Conservation (phyloP, 2,888 invertebrate species). For the Pristionchus japonicus region DNA sequence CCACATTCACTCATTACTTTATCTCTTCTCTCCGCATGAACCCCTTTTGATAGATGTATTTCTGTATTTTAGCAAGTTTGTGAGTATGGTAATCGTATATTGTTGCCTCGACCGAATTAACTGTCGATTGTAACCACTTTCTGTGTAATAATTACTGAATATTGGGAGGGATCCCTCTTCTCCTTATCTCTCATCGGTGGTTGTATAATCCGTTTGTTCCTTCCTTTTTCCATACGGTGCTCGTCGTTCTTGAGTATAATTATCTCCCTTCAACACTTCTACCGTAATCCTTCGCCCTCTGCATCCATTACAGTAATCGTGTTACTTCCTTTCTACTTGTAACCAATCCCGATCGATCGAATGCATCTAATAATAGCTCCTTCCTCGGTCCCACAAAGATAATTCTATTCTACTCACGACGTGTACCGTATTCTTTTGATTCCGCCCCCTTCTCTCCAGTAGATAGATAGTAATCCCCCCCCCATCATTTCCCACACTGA, state of each 20-base stretch:
- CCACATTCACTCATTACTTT: slow-evolving; percentile 7
- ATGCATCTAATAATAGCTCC: neutral
- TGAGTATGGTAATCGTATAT: neutral
- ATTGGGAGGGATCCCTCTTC: neutral
- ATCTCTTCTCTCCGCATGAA: slow-evolving; percentile 28
- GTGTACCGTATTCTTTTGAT: slow-evolving; percentile 9
- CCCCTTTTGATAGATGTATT: neutral
- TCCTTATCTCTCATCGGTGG: neutral
- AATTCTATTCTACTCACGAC: slow-evolving; percentile 17
- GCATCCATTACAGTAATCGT: neutral
- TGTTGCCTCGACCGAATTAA: neutral
- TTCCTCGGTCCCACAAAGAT: neutral
- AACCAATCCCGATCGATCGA: neutral
- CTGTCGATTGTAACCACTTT: neutral
- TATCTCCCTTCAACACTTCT: neutral
- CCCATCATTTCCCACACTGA: slow-evolving; percentile 8
- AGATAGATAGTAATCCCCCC: neutral
- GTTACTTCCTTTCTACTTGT: neutral
- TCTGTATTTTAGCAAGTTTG: neutral
- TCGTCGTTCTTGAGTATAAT: slow-evolving; percentile 17
- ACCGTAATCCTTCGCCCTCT: neutral
- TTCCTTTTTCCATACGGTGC: neutral
- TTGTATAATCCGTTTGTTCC: neutral
- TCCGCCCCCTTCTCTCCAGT: neutral
- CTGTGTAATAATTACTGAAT: neutral